Percentiles rank a stretch among this genome's conserved stretches.
These are phyloP conservation scores for Xiphorhynchus elegans DNA, from an alignment of 2,113 vertebrate species.

Conservation along the genomic window DNA sequence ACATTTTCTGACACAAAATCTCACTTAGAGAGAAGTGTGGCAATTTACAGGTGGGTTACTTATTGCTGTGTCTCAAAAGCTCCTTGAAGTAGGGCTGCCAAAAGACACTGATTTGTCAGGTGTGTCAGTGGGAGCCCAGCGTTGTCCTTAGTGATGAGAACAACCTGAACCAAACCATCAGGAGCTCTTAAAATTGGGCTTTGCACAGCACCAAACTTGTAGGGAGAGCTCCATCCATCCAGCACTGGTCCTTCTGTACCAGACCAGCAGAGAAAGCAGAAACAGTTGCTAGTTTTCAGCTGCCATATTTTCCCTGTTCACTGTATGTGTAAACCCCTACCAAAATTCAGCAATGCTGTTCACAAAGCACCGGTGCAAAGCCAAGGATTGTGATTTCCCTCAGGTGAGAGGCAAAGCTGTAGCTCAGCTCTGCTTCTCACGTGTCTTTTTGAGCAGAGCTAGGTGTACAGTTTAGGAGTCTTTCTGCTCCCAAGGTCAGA, in stretches of 20 bases:
- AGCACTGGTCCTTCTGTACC: not conserved
- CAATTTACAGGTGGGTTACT: constrained; percentile 2
- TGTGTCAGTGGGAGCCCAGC: not conserved
- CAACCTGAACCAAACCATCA: not conserved
- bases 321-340: not conserved
- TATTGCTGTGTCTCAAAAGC: constrained; percentile 19
- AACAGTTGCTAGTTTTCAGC: not conserved
- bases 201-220: not conserved
- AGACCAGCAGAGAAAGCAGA: not conserved
- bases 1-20: not conserved
- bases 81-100: not conserved
- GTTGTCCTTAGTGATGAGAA: not conserved
- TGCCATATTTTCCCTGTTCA: not conserved
- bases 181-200: not conserved
- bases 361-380: not conserved
- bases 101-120: not conserved
- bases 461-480: not conserved
- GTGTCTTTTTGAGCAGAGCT: not conserved
- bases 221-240: not conserved
- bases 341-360: not conserved
- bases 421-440: not conserved
- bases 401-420: not conserved
- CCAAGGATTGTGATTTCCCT: not conserved
- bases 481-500: not conserved
- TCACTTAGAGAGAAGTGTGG: not conserved